Evolutionary conservation across 2,113 vertebrate species (phyloP).

Genomic region (Cochlearius cochlearius): DNA sequence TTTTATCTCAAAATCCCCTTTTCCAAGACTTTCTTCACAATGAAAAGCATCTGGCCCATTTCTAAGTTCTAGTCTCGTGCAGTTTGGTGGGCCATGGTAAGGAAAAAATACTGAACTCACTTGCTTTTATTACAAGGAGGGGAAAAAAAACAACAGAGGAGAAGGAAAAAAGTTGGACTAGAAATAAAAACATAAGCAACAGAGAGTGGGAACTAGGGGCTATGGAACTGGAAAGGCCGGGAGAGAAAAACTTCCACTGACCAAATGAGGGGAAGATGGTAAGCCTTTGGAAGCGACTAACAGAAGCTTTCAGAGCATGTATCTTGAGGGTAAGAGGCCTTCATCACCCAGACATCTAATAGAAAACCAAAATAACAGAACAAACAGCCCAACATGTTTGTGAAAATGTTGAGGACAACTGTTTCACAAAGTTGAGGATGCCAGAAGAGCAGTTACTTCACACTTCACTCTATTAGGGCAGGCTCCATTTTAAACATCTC

Average conservation of each 20-base stretch:
- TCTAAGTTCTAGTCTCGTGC: neutral
- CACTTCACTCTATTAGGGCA: conserved; percentile 55
- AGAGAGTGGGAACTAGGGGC: neutral
- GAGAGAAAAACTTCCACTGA: neutral
- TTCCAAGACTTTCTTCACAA: neutral
- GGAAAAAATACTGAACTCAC: neutral
- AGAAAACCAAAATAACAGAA: conserved; percentile 31
- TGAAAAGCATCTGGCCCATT: neutral
- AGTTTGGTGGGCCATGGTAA: neutral
- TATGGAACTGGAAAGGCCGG: neutral
- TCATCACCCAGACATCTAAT: conserved; percentile 4
- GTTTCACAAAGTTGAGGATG: conserved; percentile 50
- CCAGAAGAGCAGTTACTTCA: conserved; percentile 63
- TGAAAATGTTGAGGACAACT: conserved; percentile 51
- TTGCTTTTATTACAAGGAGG: neutral
- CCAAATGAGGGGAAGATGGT: neutral
- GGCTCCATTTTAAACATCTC: conserved; percentile 54
- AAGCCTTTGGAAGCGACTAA: neutral
- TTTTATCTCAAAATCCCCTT: neutral
- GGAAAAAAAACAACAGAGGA: neutral
- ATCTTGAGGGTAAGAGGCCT: conserved; percentile 21
- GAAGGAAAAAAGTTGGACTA: neutral
- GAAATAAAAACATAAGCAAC: neutral
- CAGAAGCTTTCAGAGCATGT: conserved; percentile 11
- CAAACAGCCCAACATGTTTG: conserved; percentile 35